Evolutionary conservation across 2,113 vertebrate species (phyloP).

Genomic region (Rhabdornis inornatus): DNA sequence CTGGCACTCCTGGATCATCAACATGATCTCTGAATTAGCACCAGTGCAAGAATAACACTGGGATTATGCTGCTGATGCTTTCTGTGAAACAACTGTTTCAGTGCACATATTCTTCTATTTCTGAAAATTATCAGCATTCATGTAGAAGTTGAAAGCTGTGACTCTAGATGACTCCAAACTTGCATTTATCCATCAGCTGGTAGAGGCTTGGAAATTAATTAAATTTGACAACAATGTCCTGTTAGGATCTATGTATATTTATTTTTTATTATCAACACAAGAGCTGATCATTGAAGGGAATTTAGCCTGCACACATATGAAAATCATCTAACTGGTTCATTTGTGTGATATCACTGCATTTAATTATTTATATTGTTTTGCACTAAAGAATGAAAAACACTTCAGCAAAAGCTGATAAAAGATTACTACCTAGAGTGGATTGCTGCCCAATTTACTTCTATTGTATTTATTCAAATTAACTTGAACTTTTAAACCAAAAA

Average conservation of each 20-base stretch:
- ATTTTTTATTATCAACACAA: background rate
- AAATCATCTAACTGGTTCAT: background rate
- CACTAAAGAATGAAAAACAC: background rate
- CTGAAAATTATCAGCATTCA: background rate
- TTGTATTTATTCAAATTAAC: constrained; percentile 5
- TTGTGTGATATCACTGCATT: background rate
- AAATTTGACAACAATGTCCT: background rate
- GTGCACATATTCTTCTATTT: fast-evolving
- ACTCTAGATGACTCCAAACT: background rate
- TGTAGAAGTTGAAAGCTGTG: background rate
- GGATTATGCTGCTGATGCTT: background rate
- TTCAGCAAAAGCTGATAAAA: background rate
- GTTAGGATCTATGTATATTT: background rate
- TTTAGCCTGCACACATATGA: background rate
- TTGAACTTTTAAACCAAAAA: background rate
- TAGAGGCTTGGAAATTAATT: background rate
- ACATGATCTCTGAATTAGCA: background rate
- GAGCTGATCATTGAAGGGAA: background rate
- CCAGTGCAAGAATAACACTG: background rate
- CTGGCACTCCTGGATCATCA: background rate
- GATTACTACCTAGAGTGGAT: background rate
- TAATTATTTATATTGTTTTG: background rate
- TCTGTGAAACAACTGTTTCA: background rate
- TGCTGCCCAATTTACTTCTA: background rate
- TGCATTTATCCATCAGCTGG: background rate